A percentile compares a stretch with the other conserved stretches of the same genome.
Conservation (phyloP, 2,113 vertebrate species). For the Indicator indicator region DNA sequence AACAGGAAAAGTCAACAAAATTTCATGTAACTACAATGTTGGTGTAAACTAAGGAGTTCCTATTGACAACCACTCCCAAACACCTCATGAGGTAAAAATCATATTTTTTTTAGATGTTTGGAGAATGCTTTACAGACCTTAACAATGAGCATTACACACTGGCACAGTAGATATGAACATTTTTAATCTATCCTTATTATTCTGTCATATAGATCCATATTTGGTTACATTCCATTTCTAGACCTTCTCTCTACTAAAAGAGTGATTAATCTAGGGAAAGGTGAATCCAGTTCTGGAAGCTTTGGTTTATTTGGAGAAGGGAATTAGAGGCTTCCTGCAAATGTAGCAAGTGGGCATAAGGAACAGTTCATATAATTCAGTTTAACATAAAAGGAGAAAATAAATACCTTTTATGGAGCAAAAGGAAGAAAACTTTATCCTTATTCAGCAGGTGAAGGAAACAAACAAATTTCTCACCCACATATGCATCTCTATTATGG, state of each 20-base stretch:
- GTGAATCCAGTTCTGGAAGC: neutral
- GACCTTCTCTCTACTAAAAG: neutral
- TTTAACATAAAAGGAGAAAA: neutral
- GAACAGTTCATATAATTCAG: neutral
- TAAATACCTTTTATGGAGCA: neutral
- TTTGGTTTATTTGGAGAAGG: neutral
- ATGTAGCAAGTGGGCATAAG: neutral
- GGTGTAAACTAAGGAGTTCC: neutral
- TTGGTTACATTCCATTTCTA: neutral
- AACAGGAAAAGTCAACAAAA: neutral
- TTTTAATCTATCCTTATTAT: neutral
- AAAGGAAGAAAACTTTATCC: neutral
- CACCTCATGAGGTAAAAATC: neutral
- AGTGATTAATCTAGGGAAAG: neutral
- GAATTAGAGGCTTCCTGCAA: neutral
- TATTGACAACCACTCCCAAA: neutral
- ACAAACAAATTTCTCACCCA: neutral
- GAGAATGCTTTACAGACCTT: neutral
- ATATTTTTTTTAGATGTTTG: neutral
- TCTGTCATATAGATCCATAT: neutral
- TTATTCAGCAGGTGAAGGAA: neutral
- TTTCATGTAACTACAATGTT: neutral
- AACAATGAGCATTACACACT: neutral
- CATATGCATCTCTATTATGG: neutral
- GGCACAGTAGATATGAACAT: fast-evolving